These are phyloP conservation scores for Cariama cristata DNA, from an alignment of 2,113 vertebrate genomes.

Conservation along the genomic window DNA sequence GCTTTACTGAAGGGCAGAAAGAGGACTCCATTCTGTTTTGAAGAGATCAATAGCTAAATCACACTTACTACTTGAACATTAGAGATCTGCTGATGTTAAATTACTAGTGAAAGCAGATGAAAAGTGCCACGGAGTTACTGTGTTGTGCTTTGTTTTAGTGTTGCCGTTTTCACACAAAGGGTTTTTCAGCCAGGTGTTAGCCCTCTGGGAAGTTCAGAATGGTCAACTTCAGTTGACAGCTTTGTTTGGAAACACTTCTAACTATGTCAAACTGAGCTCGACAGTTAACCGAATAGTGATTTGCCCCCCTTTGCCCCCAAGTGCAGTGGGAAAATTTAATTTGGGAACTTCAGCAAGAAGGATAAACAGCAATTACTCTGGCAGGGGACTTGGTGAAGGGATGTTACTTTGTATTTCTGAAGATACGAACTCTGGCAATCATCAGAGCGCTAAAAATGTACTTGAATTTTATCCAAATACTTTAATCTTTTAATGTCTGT, in stretches of 20 bases:
- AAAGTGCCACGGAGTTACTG: background rate
- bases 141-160: background rate
- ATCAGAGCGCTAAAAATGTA: background rate
- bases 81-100: background rate
- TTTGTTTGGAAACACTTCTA: constrained; percentile 28
- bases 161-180: background rate
- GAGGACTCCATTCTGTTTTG: background rate
- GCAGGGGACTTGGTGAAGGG: background rate
- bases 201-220: constrained; percentile 24
- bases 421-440: background rate
- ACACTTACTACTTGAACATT: background rate
- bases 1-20: background rate
- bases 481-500: constrained; percentile 1
- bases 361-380: background rate
- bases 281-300: background rate
- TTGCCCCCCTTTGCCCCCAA: background rate
- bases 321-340: background rate
- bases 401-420: background rate
- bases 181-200: constrained; percentile 1
- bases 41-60: background rate
- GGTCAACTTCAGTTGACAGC: background rate
- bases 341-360: background rate
- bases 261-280: background rate
- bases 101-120: background rate
- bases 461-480: constrained; percentile 9